Evolutionary conservation across 2,113 vertebrate species (phyloP).

Genomic region (Eudyptes chrysolophus): DNA sequence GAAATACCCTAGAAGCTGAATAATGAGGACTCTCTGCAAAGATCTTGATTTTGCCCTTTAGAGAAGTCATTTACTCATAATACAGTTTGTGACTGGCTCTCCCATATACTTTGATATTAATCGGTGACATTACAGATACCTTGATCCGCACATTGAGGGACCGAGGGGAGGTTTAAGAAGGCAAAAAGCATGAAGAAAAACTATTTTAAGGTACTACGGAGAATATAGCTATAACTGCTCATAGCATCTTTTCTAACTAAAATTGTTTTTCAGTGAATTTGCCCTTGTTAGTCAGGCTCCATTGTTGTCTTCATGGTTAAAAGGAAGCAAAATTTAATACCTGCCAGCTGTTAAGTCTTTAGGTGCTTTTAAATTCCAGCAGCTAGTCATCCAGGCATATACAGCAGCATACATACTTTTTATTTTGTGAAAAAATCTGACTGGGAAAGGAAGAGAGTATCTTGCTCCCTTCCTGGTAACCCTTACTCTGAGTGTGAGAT

Average conservation of each 20-base stretch:
- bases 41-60: not conserved
- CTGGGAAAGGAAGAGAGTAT: not conserved
- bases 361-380: not conserved
- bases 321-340: not conserved
- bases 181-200: not conserved
- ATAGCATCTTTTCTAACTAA: not conserved
- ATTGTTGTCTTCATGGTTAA: not conserved
- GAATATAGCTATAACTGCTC: not conserved
- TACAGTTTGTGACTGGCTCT: not conserved
- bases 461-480: not conserved
- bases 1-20: not conserved
- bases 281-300: constrained; percentile 19
- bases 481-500: not conserved
- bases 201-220: not conserved
- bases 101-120: not conserved
- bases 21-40: not conserved
- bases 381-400: rapidly evolving
- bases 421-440: not conserved
- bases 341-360: not conserved
- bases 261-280: constrained; percentile 20
- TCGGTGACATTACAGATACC: not conserved
- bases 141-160: not conserved
- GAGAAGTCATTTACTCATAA: not conserved
- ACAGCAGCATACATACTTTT: not conserved
- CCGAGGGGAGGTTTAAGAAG: not conserved